Base-by-base conservation (phyloP, 1,140 invertebrate genomes). In the Rhopalosiphum maidis region DNA sequence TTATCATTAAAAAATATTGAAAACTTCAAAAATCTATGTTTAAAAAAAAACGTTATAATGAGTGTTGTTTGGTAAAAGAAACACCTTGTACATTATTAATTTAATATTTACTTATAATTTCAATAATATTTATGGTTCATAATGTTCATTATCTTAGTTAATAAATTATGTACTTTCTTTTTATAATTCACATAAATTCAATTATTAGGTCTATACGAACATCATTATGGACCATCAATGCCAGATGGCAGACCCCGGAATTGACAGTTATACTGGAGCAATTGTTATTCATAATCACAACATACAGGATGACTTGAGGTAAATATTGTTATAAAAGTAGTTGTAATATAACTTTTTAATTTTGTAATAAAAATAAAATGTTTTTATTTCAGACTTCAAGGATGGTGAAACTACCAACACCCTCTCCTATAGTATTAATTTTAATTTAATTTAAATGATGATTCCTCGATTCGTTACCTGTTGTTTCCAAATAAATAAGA, bases 401-500 rank as follows among this genome's bases (percentile, higher is more conserved):
- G 82, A 93, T 86, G 91, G 48, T 55, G 23, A 86, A 68, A 55
- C 48, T 86, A 85, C 25, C 41, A 43, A 85, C 22, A 30, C 35
- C 48, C 48, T 55, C 25, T 55, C 82, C 82, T 93, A 85, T 85
- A 93, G 77, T 93, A 93, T 85, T 93, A 93, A 93, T 85, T 93
- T 43, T 41, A 86, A 86, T 93, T 93, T 55, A 93, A 93, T 86
- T 86, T 86, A 85, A 90, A 68, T 90, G 37, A 93, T 93, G 48
- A 93, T 93, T 93, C 77, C 91, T 93, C 18, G 48, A 93, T 93
- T 85, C 25, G 91, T 93, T 93, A 93, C 91, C 91, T 85, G 91
- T 85, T 86, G 77, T 93, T 92, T 85, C 68, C 91, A 93, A 85
- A 86, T 93, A 93, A 86, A 93, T 93, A 93, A 93, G 77, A 93